These are phyloP conservation scores for Mixornis gularis DNA, from an alignment of 2,113 vertebrate species.

Conservation along the genomic window DNA sequence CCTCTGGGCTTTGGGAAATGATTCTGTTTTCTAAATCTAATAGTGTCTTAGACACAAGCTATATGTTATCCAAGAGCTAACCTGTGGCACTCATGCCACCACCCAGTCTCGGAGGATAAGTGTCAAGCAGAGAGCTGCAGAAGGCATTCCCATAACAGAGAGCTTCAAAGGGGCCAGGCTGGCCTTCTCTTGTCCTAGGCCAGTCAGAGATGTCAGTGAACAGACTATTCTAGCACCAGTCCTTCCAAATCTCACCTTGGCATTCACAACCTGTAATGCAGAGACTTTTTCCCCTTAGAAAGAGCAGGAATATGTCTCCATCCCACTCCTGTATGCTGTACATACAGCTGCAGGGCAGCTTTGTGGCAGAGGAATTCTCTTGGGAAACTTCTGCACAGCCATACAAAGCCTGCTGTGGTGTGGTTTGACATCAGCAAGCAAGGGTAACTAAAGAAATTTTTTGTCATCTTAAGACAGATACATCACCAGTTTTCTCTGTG, in stretches of 20 bases:
- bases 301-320: background rate
- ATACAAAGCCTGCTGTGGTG: background rate
- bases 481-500: background rate
- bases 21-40: conserved; percentile 58
- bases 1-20: conserved; percentile 54
- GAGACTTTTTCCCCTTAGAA: background rate
- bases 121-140: background rate
- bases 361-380: background rate
- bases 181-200: background rate
- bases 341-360: background rate
- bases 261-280: background rate
- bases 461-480: background rate
- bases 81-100: background rate
- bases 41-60: conserved; percentile 43
- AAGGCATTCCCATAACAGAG: background rate
- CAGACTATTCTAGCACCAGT: background rate
- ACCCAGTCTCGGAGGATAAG: background rate
- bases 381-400: background rate
- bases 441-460: background rate
- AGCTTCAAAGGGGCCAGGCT: background rate
- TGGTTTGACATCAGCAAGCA: background rate
- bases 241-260: background rate
- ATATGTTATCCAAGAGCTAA: conserved; percentile 48
- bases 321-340: background rate
- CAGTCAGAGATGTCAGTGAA: background rate